A percentile compares a stretch with the other conserved stretches of the same genome.
Evolutionary conservation across 2,888 invertebrate species (phyloP).

Genomic region (Lottia scabra): DNA sequence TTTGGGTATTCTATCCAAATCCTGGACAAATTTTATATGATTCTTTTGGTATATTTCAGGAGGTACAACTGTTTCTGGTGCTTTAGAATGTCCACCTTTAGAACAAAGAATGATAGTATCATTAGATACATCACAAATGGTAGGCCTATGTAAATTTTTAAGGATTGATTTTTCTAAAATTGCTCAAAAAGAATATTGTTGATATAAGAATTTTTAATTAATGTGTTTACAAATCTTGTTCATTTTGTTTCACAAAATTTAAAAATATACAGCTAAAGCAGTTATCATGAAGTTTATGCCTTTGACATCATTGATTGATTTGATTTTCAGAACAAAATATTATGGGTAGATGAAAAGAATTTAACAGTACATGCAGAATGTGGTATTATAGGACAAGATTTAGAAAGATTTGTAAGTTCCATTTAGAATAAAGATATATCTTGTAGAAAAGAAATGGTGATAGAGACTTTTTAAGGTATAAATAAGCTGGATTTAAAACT

Average conservation of each 20-base stretch:
- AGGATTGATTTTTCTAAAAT: too few relatives aligned
- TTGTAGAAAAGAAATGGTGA: too few relatives aligned
- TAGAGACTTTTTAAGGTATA: too few relatives aligned
- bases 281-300: too few relatives aligned
- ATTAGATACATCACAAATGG: conserved; percentile 94
- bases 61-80: conserved; percentile 92
- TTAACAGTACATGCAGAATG: conserved; percentile 86
- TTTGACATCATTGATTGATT: conserved; percentile 8
- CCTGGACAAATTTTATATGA: not conserved
- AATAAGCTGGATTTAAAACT: too few relatives aligned
- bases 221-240: too few relatives aligned
- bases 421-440: too few relatives aligned
- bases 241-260: too few relatives aligned
- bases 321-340: conserved; percentile 79
- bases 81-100: conserved; percentile 83
- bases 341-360: conserved; percentile 92
- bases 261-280: too few relatives aligned
- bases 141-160: conserved; percentile 43
- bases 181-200: too few relatives aligned
- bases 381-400: conserved; percentile 94
- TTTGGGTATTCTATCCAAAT: too few relatives aligned
- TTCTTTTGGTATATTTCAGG: conserved; percentile 68
- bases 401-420: conserved; percentile 77
- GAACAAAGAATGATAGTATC: conserved; percentile 87
- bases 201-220: too few relatives aligned